Conservation (phyloP, 2,113 vertebrate species). For the Carettochelys insculpta region DNA sequence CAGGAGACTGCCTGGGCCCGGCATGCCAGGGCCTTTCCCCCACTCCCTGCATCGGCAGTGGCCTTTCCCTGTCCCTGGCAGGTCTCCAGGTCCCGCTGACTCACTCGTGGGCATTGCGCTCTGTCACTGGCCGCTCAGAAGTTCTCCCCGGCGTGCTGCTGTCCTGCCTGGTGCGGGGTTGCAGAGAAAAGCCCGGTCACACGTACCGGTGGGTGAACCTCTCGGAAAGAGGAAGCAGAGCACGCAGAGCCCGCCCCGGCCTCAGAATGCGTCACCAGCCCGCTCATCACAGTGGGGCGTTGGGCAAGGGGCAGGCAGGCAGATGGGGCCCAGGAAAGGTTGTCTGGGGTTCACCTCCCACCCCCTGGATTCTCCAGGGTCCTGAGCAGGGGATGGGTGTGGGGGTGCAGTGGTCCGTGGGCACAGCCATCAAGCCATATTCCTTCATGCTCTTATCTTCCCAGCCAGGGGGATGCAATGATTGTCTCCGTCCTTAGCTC, state of each 20-base stretch:
- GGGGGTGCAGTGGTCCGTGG: no score
- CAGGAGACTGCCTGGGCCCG: neutral
- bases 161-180: neutral
- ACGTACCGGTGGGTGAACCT: accelerated
- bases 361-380: neutral
- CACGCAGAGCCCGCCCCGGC: accelerated
- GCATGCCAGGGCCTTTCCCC: neutral
- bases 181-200: neutral
- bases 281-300: accelerated
- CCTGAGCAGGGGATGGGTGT: neutral
- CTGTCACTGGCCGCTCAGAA: neutral
- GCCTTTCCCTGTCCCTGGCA: neutral
- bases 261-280: neutral
- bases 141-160: neutral
- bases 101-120: neutral
- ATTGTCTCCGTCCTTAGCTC: neutral
- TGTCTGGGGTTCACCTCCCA: neutral
- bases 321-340: neutral
- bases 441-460: neutral
- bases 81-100: neutral
- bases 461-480: neutral
- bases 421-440: neutral
- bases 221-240: neutral
- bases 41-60: neutral
- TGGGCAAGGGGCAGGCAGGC: neutral